These are phyloP conservation scores for Cheumatopsyche charites DNA, from an alignment of 1,140 invertebrate genomes.

Conservation along the genomic window DNA sequence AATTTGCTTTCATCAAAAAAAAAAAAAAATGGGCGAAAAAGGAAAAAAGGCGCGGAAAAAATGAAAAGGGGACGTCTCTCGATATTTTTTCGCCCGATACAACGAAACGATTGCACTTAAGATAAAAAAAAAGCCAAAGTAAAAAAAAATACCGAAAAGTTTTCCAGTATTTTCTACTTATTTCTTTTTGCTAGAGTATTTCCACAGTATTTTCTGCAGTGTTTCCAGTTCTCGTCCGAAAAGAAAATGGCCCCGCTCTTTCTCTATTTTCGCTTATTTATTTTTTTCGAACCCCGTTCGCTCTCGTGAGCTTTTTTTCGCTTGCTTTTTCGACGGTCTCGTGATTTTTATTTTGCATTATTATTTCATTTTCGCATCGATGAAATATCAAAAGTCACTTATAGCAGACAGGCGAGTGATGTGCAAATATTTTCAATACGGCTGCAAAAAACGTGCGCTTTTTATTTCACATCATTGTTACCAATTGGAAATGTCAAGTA, in stretches of 20 bases:
- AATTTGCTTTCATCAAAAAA: slow-evolving; percentile 33
- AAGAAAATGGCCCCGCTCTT: slow-evolving; percentile 10
- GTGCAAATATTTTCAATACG: no score
- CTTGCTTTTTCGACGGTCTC: background rate
- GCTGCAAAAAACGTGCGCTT: no score
- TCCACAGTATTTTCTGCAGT: no score
- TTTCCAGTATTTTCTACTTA: slow-evolving; percentile 29
- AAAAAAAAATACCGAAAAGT: background rate
- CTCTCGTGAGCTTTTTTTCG: background rate
- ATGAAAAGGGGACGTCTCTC: slow-evolving; percentile 3
- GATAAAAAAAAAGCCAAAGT: slow-evolving; percentile 20
- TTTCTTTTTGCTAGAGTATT: no score
- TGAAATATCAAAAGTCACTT: background rate
- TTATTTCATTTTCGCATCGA: background rate
- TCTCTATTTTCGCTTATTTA: background rate
- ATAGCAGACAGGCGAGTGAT: no score
- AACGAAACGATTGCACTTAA: slow-evolving; percentile 33
- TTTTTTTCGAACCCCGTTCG: background rate
- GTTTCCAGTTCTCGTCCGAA: background rate
- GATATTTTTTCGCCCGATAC: slow-evolving; percentile 30
- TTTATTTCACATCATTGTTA: no score
- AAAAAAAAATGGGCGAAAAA: background rate
- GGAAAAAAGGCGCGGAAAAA: background rate
- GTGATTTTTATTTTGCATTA: background rate
- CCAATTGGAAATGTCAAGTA: no score